Percentiles rank a stretch among this genome's conserved stretches.
Evolutionary conservation across 2,113 vertebrate species (phyloP).

Genomic region (Cephalopholis sonnerati): DNA sequence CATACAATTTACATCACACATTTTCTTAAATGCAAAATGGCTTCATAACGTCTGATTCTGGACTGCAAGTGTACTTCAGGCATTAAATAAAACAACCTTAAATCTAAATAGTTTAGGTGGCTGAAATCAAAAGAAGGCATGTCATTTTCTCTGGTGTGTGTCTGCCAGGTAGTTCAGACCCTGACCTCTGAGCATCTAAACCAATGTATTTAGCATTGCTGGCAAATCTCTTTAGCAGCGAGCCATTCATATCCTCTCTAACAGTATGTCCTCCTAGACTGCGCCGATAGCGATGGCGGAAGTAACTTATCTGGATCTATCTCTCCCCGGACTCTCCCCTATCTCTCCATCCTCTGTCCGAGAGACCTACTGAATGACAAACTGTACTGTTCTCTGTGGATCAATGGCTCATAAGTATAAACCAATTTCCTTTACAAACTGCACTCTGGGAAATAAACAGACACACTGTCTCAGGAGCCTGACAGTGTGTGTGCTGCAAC

Average conservation of each 20-base stretch:
- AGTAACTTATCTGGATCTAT: conserved; percentile 70
- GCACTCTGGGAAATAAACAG: conserved; percentile 81
- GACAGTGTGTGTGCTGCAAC: conserved; percentile 50
- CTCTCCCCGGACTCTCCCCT: conserved; percentile 62
- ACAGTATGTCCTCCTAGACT: conserved; percentile 57
- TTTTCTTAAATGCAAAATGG: conserved; percentile 13
- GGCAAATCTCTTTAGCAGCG: conserved; percentile 42
- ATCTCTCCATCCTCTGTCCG: conserved; percentile 69
- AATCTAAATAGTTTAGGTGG: conserved; percentile 12
- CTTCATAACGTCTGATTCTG: not conserved
- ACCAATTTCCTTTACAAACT: conserved; percentile 83
- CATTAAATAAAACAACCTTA: not conserved
- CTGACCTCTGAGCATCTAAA: conserved; percentile 31
- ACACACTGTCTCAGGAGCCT: conserved; percentile 58
- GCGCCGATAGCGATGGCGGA: conserved; percentile 56
- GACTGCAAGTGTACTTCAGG: not conserved
- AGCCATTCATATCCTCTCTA: conserved; percentile 61
- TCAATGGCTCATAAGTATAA: conserved; percentile 84
- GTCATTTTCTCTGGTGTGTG: not conserved
- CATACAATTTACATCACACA: conserved; percentile 39
- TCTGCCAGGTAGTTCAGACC: conserved; percentile 9
- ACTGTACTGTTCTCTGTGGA: conserved; percentile 77
- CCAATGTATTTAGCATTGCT: conserved; percentile 32
- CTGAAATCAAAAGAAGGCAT: not conserved
- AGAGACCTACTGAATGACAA: conserved; percentile 75